Conservation (phyloP, 1,140 invertebrate genomes). For the Caenorhabditis inopinata region DNA sequence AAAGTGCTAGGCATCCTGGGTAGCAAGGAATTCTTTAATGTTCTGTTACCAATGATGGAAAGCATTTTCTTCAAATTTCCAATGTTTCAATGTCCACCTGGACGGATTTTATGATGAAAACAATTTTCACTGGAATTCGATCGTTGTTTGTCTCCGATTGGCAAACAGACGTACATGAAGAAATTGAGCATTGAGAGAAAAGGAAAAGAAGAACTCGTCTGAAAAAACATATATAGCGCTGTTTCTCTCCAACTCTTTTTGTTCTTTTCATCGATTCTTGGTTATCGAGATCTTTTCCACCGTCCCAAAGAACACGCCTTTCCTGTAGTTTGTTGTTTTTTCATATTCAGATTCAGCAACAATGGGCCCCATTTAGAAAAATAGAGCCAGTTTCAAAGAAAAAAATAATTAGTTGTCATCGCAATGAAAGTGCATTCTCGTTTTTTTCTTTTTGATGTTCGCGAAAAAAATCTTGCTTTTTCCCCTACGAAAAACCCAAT, state of each 20-base stretch:
- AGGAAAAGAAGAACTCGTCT: neutral
- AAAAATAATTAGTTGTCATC: slow-evolving; percentile 16
- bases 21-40: no score
- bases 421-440: neutral
- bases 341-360: neutral
- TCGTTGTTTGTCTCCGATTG: neutral
- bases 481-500: neutral
- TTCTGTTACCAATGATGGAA: no score
- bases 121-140: neutral
- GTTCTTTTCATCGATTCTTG: neutral
- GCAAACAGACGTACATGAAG: neutral
- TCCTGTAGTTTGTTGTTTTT: no score
- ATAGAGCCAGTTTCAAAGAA: no score
- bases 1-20: no score
- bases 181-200: neutral
- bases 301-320: no score
- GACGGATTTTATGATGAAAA: neutral
- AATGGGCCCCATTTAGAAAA: neutral
- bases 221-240: neutral
- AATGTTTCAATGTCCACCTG: no score
- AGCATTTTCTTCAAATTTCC: no score
- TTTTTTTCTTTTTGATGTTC: slow-evolving; percentile 18
- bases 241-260: neutral
- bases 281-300: no score
- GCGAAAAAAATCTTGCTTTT: neutral